Evolutionary conservation across 2,797 vertebrate species (phyloP), one percentile per base, ranked within the genome.

Genomic region (Diceros bicornis): DNA sequence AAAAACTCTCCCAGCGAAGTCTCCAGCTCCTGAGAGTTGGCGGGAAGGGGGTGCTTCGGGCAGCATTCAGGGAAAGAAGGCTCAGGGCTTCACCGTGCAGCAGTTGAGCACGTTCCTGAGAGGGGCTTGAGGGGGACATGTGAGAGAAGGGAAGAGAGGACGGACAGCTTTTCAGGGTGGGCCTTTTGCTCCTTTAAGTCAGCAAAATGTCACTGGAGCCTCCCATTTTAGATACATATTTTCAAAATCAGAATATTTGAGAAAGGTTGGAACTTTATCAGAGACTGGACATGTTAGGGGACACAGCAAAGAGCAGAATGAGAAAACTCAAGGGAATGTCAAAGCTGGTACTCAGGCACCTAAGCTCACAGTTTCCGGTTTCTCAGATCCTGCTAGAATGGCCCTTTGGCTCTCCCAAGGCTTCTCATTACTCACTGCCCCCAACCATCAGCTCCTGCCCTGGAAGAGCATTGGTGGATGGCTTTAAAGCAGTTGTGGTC

Each of bases 51-150:
- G 92, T 96, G 96, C 98, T 98, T 93, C 97, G 97, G 98, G 98
- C 98, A 99, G 98, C 98, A 98, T 98, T 98, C 7, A 77, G 97
- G 95, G 79, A 7, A 11, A 97, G 93, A 98, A 98, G 99, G 98
- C 98, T 98, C 98, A 89, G 97, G 98, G 97, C 94, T 98, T 88
- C 81, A 59, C 97, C 96, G 98, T 96, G 98, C 94, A 29, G 69
- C 11, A 1, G 57, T 2, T 14, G n/a, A 77, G 62, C 23, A 0
- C 5, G 0, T 13, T 62, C 92, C 62, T 41, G 47, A 59, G n/a
- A 34, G 34, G 34, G 29, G n/a, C 50, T 82, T 0, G 41, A 8
- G 14, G 1, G 55, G 74, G 71, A 21, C 4, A 4, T 25, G 61
- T 1, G 59, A 29, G 62, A 44, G 66, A 4, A 2, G 7, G 59